Percentiles rank a stretch among this genome's conserved stretches.
These are phyloP conservation scores for Xylota sylvarum DNA, from an alignment of 2,888 invertebrate species.

Conservation along the genomic window DNA sequence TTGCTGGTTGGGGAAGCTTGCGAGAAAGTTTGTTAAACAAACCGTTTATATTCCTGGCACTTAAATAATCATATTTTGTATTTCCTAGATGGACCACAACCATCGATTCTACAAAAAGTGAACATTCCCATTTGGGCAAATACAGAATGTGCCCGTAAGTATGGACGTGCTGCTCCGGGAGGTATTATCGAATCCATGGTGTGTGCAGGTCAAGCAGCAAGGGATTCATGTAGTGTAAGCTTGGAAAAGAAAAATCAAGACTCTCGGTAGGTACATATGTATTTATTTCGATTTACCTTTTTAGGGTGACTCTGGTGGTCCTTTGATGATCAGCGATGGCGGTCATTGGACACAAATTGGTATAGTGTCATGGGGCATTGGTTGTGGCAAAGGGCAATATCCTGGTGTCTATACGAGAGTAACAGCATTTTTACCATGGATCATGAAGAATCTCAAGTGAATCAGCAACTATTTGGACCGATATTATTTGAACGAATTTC, in stretches of 20 bases:
- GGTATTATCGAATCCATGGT: constrained; percentile 95
- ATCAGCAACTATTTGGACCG: not conserved
- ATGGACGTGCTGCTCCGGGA: constrained; percentile 93
- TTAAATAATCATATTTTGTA: not conserved
- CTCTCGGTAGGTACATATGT: not conserved
- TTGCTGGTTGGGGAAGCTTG: constrained; percentile 95
- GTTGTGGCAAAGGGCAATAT: constrained; percentile 95
- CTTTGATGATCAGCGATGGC: constrained; percentile 91
- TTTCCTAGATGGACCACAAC: constrained; percentile 91
- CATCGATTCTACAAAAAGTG: constrained; percentile 92
- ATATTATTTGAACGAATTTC: constrained; percentile 30
- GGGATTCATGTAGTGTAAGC: constrained; percentile 96
- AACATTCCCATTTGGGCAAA: constrained; percentile 94
- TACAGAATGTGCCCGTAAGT: constrained; percentile 90
- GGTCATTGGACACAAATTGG: constrained; percentile 93
- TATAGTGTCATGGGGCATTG: constrained; percentile 96
- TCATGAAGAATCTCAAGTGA: constrained; percentile 91
- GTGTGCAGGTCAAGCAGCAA: constrained; percentile 93
- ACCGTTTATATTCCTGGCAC: not conserved
- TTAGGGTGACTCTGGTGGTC: constrained; percentile 95
- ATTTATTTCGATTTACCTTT: constrained; percentile 6
- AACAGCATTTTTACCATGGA: constrained; percentile 93
- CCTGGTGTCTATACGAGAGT: constrained; percentile 96
- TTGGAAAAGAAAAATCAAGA: not conserved
- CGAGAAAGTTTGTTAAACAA: constrained; percentile 88